These are phyloP conservation scores for Drosophila funebris DNA, from an alignment of 1,140 invertebrate species.

Conservation along the genomic window DNA sequence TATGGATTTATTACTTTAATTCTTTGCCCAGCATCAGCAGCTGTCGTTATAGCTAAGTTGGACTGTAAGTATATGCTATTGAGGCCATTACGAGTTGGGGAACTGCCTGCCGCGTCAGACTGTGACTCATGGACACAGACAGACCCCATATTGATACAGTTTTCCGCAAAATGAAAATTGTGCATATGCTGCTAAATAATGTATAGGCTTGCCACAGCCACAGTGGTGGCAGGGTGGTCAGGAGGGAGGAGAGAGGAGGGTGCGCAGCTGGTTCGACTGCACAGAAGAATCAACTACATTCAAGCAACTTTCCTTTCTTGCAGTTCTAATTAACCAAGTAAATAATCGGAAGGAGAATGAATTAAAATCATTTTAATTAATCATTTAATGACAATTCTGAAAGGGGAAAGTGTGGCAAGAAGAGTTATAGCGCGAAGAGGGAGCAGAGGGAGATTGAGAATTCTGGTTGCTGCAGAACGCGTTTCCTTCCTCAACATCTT, in stretches of 20 bases:
- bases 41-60: constrained; percentile 7
- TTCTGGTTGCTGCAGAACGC: not conserved
- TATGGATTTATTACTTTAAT: not conserved
- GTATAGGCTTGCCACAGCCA: constrained; percentile 28
- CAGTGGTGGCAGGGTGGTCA: not conserved
- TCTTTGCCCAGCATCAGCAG: not conserved
- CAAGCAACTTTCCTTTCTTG: constrained; percentile 33
- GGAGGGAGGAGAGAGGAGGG: not conserved
- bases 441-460: not conserved
- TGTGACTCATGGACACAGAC: constrained; percentile 53
- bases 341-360: constrained; percentile 24
- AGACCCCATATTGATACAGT: constrained; percentile 60
- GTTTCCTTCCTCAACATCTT: constrained; percentile 61
- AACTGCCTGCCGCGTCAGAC: constrained; percentile 35
- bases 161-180: constrained; percentile 34
- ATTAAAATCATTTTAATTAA: constrained; percentile 56
- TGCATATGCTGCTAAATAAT: constrained; percentile 53
- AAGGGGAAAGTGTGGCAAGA: constrained; percentile 50
- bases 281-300: constrained; percentile 18
- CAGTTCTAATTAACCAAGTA: constrained; percentile 30
- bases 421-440: not conserved
- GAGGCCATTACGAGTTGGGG: constrained; percentile 64
- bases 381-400: constrained; percentile 50
- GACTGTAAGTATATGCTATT: constrained; percentile 54
- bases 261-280: not conserved